Percentiles rank a stretch among this genome's conserved stretches.
Conservation (phyloP, 2,113 vertebrate genomes). For the Gasterosteus aculeatus region DNA sequence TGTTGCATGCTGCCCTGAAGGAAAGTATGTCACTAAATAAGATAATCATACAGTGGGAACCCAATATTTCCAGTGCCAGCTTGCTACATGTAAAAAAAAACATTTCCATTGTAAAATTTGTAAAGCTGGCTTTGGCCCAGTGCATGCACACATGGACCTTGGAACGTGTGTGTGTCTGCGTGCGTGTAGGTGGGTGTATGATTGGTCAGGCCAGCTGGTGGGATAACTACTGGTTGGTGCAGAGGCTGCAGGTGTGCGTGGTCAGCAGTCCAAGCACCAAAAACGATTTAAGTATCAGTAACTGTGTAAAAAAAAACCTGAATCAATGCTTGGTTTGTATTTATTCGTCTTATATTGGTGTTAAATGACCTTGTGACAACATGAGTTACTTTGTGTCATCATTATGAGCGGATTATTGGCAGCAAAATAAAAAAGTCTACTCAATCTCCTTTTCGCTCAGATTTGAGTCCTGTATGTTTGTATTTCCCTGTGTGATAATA, state of each 20-base stretch:
- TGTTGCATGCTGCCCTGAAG: constrained; percentile 53
- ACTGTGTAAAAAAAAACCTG: constrained; percentile 18
- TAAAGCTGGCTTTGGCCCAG: constrained; percentile 10
- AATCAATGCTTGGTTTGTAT: background rate
- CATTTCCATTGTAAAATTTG: constrained; percentile 57
- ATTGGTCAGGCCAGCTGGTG: constrained; percentile 33
- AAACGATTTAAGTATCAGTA: constrained; percentile 16
- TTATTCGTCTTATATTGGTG: background rate
- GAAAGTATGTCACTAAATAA: constrained; percentile 63
- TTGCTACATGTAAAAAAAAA: constrained; percentile 48
- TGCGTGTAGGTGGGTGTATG: constrained; percentile 8
- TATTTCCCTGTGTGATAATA: constrained; percentile 8
- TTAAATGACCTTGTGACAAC: constrained; percentile 2
- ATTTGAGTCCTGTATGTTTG: background rate
- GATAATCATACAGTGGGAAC: constrained; percentile 65
- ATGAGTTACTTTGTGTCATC: background rate
- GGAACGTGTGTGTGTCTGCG: constrained; percentile 5
- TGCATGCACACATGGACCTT: constrained; percentile 35
- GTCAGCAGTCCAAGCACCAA: constrained; percentile 30
- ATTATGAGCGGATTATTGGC: background rate
- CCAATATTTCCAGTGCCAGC: constrained; percentile 33
- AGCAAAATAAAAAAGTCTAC: background rate
- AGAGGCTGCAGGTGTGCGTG: constrained; percentile 43
- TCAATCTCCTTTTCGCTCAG: background rate
- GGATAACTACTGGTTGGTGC: constrained; percentile 18